These are phyloP conservation scores for Perdita meconis DNA, from an alignment of 2,888 invertebrate genomes.

Conservation along the genomic window DNA sequence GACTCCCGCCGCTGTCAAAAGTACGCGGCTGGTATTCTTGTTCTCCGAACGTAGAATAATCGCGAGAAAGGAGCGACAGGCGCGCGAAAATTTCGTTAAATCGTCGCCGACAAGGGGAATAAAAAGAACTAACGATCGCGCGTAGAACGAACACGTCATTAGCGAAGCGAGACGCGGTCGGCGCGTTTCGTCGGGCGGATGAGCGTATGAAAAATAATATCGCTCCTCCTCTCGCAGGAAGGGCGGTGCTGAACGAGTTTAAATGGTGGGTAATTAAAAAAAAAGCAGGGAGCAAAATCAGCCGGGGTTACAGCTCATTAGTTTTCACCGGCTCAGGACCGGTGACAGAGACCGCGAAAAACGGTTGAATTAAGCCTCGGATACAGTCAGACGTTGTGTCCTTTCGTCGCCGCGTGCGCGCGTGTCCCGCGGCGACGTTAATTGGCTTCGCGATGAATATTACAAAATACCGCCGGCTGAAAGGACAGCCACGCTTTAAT, in stretches of 20 bases:
- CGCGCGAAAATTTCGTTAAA: conserved; percentile 11
- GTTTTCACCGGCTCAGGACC: conserved; percentile 52
- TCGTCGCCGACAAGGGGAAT: not conserved
- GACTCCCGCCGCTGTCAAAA: not conserved
- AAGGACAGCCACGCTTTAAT: conserved; percentile 54
- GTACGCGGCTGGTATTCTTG: too few species aligned
- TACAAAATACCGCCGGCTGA: conserved; percentile 58
- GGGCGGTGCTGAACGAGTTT: conserved; percentile 39
- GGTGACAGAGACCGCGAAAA: conserved; percentile 53
- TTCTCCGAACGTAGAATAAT: too few species aligned
- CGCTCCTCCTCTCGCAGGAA: conserved; percentile 28
- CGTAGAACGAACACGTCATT: conserved; percentile 69
- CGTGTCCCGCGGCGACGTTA: conserved; percentile 50
- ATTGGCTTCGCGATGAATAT: conserved; percentile 63
- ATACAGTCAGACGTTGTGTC: conserved; percentile 57
- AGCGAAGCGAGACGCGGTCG: conserved; percentile 58
- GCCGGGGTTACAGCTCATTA: conserved; percentile 74
- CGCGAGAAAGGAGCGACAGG: not conserved
- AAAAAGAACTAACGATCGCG: conserved; percentile 30
- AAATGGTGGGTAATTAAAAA: conserved; percentile 74
- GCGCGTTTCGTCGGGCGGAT: conserved; percentile 14
- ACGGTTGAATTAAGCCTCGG: conserved; percentile 50
- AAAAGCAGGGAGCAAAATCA: conserved; percentile 71
- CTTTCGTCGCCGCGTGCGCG: conserved; percentile 20
- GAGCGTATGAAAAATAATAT: conserved; percentile 45